Conservation (phyloP, 2,797 vertebrate genomes). For the Borostomias antarcticus region DNA sequence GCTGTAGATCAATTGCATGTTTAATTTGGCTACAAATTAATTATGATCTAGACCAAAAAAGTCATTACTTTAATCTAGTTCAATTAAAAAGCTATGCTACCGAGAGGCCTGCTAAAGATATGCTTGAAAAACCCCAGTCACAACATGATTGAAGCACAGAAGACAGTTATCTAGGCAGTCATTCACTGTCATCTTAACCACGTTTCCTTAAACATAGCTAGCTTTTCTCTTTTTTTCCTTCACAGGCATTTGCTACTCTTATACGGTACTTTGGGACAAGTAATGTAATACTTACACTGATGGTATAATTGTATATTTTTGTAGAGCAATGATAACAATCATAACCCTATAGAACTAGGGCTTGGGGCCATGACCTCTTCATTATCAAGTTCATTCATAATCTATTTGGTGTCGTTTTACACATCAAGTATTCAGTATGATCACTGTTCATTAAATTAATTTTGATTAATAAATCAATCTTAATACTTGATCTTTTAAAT, state of each 20-base stretch:
- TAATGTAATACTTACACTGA: constrained; percentile 28
- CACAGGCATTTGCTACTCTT: constrained; percentile 24
- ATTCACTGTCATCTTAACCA: background rate
- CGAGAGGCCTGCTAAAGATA: constrained; percentile 10
- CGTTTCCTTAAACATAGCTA: background rate
- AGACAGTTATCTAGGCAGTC: background rate
- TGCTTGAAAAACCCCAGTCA: constrained; percentile 10
- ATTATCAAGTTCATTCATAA: background rate
- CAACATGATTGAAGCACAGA: background rate
- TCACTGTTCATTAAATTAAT: background rate
- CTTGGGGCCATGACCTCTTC: constrained; percentile 5
- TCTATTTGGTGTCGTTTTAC: background rate
- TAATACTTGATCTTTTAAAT: constrained; percentile 37
- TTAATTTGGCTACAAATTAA: constrained; percentile 1
- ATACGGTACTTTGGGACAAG: constrained; percentile 22
- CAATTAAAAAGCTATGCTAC: constrained; percentile 9
- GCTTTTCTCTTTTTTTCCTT: background rate
- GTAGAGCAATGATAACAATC: constrained; percentile 17
- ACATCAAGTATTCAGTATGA: background rate
- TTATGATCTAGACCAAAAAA: background rate
- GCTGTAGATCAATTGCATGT: background rate
- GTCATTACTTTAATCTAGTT: constrained; percentile 10
- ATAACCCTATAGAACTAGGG: constrained; percentile 76
- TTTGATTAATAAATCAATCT: constrained; percentile 18
- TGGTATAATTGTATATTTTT: constrained; percentile 24